Conservation (phyloP, 2,113 vertebrate genomes). For the Sakesphorus luctuosus region DNA sequence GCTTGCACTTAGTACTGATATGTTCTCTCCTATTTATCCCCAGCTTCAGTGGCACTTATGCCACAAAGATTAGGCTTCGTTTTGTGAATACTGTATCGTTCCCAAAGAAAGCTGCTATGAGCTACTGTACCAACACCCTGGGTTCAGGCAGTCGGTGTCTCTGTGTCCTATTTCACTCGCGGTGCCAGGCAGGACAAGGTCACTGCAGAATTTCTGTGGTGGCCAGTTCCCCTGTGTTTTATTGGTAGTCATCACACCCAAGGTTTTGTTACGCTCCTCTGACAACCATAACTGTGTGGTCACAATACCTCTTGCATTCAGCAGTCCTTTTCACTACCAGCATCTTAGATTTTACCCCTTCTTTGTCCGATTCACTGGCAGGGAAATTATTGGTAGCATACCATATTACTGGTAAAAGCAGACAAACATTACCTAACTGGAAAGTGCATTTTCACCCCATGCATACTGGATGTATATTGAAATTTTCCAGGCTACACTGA, state of each 20-base stretch:
- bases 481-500: not conserved
- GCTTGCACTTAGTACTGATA: constrained; percentile 41
- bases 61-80: not conserved
- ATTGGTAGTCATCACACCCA: not conserved
- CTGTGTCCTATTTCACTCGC: not conserved
- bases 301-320: not conserved
- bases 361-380: not conserved
- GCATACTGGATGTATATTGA: not conserved
- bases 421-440: not conserved
- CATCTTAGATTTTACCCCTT: not conserved
- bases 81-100: not conserved
- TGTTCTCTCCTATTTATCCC: not conserved
- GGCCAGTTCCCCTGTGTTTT: not conserved
- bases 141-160: not conserved
- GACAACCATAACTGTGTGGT: not conserved
- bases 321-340: not conserved
- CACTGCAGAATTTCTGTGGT: not conserved
- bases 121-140: not conserved
- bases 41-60: not conserved
- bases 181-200: not conserved
- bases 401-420: not conserved
- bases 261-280: not conserved
- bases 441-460: not conserved
- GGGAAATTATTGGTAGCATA: not conserved
- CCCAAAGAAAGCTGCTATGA: not conserved